A percentile compares a stretch with the other conserved stretches of the same genome.
phyloP scores from a whole-genome alignment of 2,113 vertebrate species.

The Cephalophus harveyi region DNA sequence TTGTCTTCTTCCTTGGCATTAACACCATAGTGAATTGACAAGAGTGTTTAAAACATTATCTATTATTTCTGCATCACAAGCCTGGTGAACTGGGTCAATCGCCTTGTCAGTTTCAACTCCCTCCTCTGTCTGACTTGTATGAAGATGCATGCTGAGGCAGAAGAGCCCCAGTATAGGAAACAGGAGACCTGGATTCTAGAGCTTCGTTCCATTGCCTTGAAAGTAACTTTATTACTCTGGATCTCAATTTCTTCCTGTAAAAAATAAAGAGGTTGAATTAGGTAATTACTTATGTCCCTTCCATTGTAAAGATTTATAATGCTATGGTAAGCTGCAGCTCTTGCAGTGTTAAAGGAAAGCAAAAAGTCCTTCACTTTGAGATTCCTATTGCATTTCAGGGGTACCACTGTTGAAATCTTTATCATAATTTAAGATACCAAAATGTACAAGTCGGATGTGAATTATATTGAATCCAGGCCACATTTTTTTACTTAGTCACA shows the following conservation, averaged over 20 bases:
- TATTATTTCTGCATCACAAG: constrained; percentile 61
- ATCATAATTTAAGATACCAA: neutral
- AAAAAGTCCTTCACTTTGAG: neutral
- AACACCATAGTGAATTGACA: constrained; percentile 52
- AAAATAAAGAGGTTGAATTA: neutral
- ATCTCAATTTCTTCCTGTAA: neutral
- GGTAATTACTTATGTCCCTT: neutral
- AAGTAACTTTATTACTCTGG: neutral
- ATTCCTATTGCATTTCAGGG: neutral
- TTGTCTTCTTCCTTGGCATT: constrained; percentile 35
- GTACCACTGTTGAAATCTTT: neutral
- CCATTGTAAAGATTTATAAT: neutral
- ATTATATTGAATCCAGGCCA: neutral
- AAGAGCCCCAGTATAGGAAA: neutral
- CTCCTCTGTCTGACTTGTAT: neutral
- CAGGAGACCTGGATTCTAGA: neutral
- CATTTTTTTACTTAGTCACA: neutral
- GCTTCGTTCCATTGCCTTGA: neutral
- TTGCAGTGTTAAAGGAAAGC: neutral
- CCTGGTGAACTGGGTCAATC: constrained; percentile 19
- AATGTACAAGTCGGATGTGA: neutral
- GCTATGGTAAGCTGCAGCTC: neutral
- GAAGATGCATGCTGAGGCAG: neutral
- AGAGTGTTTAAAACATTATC: constrained; percentile 56
- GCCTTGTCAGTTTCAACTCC: constrained; percentile 9